Evolutionary conservation across 92 coral and sea anemone species (phyloP).

Genomic region (Palythoa grandiflora): DNA sequence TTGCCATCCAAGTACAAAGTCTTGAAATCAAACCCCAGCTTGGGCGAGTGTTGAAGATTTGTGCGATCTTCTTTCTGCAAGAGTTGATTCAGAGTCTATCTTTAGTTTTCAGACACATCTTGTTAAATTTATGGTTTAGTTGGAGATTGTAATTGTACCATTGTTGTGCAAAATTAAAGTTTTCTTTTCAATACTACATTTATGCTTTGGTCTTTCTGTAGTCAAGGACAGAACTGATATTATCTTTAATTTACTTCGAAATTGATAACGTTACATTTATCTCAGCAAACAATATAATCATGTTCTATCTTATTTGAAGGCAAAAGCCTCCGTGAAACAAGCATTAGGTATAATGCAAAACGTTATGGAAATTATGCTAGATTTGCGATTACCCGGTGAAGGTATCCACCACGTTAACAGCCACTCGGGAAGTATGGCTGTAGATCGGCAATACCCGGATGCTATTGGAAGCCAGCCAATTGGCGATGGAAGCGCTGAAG

Average conservation of each 20-base stretch:
- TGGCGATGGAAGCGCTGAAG: constrained; percentile 54
- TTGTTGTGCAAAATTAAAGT: too few species aligned
- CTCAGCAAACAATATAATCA: not conserved
- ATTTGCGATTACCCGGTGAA: constrained; percentile 55
- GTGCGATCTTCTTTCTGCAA: too few species aligned
- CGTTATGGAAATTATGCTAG: constrained; percentile 33
- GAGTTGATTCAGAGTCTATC: too few species aligned
- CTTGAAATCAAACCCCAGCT: too few species aligned
- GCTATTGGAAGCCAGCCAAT: constrained; percentile 47
- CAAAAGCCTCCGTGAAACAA: constrained; percentile 33
- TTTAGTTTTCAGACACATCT: too few species aligned
- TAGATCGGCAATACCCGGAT: constrained; percentile 58
- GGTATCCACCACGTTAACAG: constrained; percentile 23
- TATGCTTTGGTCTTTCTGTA: not conserved
- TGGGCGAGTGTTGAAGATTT: too few species aligned
- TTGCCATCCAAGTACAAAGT: not conserved
- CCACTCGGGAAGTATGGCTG: constrained; percentile 52
- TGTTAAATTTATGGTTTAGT: too few species aligned
- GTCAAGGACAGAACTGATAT: not conserved
- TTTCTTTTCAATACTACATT: too few species aligned
- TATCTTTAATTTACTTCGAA: too few species aligned
- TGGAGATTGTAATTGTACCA: too few species aligned
- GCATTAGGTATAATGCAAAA: constrained; percentile 22
- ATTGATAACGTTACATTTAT: not conserved
- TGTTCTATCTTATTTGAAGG: constrained; percentile 27